A percentile compares a stretch with the other conserved stretches of the same genome.
phyloP scores from a whole-genome alignment of 2,797 vertebrate genomes.

The Notamacropus eugenii region DNA sequence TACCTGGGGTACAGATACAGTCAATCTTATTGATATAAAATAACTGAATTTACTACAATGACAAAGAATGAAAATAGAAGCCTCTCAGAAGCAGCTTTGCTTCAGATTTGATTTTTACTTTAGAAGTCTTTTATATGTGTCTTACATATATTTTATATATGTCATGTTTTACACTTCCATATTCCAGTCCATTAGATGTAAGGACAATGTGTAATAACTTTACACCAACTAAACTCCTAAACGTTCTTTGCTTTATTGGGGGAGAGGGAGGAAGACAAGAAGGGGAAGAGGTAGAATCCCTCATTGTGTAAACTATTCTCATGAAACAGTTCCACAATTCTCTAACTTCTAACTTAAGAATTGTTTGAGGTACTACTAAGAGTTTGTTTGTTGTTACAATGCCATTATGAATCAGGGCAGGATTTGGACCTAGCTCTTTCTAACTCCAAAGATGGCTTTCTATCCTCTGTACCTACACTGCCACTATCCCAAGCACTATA shows the following conservation, averaged over 20 bases:
- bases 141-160: not conserved
- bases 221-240: not conserved
- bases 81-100: not conserved
- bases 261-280: not conserved
- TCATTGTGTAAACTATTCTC: not conserved
- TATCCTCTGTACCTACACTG: not conserved
- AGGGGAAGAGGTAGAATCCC: not conserved
- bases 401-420: not conserved
- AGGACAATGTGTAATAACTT: not conserved
- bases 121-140: not conserved
- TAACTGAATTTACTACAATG: not conserved
- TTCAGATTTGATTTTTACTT: not conserved
- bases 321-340: not conserved
- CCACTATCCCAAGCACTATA: not conserved
- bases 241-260: not conserved
- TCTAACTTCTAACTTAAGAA: not conserved
- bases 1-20: not conserved
- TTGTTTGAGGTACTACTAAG: not conserved
- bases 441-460: not conserved
- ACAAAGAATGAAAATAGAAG: not conserved
- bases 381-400: not conserved
- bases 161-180: slow-evolving; percentile 5
- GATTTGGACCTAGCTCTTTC: not conserved
- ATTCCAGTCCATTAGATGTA: not conserved
- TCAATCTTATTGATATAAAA: slow-evolving; percentile 23